Evolutionary conservation across 2,797 vertebrate species (phyloP).

Genomic region (Dicrostonyx torquatus): DNA sequence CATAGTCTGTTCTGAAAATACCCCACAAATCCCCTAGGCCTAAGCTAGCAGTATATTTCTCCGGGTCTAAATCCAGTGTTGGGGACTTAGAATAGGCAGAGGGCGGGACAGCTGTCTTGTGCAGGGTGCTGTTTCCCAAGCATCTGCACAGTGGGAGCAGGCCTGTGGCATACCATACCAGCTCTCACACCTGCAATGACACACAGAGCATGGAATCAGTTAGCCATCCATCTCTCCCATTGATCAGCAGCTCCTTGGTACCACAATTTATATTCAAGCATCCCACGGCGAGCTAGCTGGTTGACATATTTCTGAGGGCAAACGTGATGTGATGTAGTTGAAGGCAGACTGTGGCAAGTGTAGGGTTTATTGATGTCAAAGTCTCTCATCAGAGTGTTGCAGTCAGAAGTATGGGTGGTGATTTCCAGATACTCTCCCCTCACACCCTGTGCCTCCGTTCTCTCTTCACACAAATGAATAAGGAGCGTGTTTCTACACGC

Average conservation of each 20-base stretch:
- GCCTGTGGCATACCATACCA: not conserved
- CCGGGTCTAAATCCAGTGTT: not conserved
- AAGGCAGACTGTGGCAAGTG: not conserved
- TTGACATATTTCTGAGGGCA: not conserved
- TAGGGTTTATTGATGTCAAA: not conserved
- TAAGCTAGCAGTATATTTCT: slow-evolving; percentile 17
- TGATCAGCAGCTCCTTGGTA: slow-evolving; percentile 48
- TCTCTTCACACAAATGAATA: not conserved
- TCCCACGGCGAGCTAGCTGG: not conserved
- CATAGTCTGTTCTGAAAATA: not conserved
- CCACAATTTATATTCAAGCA: slow-evolving; percentile 21
- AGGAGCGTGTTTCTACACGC: not conserved
- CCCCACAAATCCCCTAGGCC: not conserved
- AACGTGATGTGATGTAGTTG: slow-evolving; percentile 17
- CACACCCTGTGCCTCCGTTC: not conserved
- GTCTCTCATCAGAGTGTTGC: not conserved
- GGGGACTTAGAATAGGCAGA: not conserved
- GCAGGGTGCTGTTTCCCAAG: not conserved
- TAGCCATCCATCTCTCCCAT: not conserved
- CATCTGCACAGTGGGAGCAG: not conserved
- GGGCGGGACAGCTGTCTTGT: not conserved
- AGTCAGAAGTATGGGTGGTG: not conserved
- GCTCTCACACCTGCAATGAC: not conserved
- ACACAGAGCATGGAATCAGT: not conserved
- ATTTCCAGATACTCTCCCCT: not conserved